These are phyloP conservation scores for Podabrus alpinus DNA, from an alignment of 2,888 invertebrate genomes.

Conservation along the genomic window DNA sequence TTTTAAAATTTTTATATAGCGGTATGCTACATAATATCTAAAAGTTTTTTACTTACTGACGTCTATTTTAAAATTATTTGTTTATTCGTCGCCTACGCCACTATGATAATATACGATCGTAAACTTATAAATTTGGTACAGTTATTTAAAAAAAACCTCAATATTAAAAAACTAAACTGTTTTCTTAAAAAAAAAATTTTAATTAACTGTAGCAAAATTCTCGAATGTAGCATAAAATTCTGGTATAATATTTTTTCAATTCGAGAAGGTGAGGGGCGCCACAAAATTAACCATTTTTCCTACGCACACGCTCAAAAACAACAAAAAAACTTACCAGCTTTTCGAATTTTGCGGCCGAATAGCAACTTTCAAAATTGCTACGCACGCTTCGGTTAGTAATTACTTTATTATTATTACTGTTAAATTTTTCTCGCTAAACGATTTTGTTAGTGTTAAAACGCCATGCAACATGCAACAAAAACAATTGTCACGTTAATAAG, in stretches of 20 bases:
- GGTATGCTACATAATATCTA: too few species aligned
- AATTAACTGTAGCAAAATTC: too few species aligned
- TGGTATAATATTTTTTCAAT: neutral
- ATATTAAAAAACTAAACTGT: too few species aligned
- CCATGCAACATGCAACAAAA: conserved; percentile 35
- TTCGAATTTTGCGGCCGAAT: neutral
- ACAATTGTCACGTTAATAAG: conserved; percentile 6
- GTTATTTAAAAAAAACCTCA: too few species aligned
- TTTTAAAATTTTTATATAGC: too few species aligned
- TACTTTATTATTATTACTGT: conserved; percentile 38
- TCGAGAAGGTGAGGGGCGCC: neutral
- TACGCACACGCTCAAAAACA: neutral
- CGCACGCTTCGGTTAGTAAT: conserved; percentile 32
- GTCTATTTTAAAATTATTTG: too few species aligned
- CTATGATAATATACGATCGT: too few species aligned
- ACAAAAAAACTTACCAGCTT: conserved; percentile 14
- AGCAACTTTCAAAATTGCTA: conserved; percentile 16
- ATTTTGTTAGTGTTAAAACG: conserved; percentile 23
- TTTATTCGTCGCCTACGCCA: too few species aligned
- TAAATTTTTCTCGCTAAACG: conserved; percentile 48
- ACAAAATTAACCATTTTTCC: neutral
- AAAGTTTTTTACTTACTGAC: too few species aligned
- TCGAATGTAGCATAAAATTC: neutral
- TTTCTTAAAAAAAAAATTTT: too few species aligned
- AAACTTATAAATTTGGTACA: too few species aligned